Conservation (phyloP, 2,113 vertebrate genomes). For the Thunnus maccoyii region DNA sequence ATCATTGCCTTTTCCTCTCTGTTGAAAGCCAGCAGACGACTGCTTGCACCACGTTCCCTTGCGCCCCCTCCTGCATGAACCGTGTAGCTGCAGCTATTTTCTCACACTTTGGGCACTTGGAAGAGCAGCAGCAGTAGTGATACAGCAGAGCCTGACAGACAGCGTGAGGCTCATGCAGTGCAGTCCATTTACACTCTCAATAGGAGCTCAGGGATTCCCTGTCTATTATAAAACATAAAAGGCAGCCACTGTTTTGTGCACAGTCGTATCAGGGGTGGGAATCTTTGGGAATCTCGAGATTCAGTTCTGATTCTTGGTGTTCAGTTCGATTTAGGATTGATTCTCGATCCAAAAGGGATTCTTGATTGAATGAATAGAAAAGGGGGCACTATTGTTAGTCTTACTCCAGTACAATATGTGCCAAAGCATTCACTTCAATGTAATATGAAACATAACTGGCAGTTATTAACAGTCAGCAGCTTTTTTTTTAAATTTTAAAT, state of each 20-base stretch:
- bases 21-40: slow-evolving; percentile 30
- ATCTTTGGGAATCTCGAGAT: too few species aligned
- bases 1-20: slow-evolving; percentile 38
- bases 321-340: too few species aligned
- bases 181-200: slow-evolving; percentile 62
- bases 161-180: slow-evolving; percentile 32
- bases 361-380: too few species aligned
- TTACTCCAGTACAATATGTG: too few species aligned
- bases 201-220: slow-evolving; percentile 50
- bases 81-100: slow-evolving; percentile 42
- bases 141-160: slow-evolving; percentile 37
- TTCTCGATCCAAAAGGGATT: too few species aligned
- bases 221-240: slow-evolving; percentile 37
- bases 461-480: too few species aligned
- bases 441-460: too few species aligned
- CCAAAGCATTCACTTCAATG: too few species aligned
- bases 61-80: slow-evolving; percentile 76
- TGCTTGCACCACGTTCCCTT: slow-evolving; percentile 42
- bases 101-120: slow-evolving; percentile 4
- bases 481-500: too few species aligned
- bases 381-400: too few species aligned
- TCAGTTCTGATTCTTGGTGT: too few species aligned
- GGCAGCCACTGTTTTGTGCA: not conserved
- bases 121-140: slow-evolving; percentile 37
- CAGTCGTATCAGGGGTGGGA: not conserved